Percentiles rank a stretch among this genome's conserved stretches.
These are phyloP conservation scores for Pantala flavescens DNA, from an alignment of 1,140 invertebrate genomes.

Conservation along the genomic window DNA sequence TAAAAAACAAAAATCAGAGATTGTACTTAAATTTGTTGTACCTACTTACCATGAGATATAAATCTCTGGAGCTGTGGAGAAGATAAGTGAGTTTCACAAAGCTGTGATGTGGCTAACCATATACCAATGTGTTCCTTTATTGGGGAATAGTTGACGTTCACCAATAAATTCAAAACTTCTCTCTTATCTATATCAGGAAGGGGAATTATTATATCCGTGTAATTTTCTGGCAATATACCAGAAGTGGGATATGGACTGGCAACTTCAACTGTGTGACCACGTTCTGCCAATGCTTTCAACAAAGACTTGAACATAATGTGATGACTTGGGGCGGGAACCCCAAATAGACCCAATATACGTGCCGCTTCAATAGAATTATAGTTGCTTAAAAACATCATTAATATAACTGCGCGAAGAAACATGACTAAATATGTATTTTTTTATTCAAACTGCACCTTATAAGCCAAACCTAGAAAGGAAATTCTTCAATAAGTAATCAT, in stretches of 20 bases:
- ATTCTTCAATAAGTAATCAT: too few relatives aligned
- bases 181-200: constrained; percentile 11
- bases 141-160: background rate
- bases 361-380: constrained; percentile 20
- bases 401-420: background rate
- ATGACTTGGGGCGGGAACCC: constrained; percentile 40
- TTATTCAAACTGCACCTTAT: too few relatives aligned
- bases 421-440: background rate
- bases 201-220: constrained; percentile 37
- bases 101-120: background rate
- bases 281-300: constrained; percentile 40
- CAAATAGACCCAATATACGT: constrained; percentile 30
- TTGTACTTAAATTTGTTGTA: too few relatives aligned
- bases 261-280: constrained; percentile 46
- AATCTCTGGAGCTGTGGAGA: background rate
- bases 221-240: constrained; percentile 38
- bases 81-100: background rate
- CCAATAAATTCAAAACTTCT: background rate
- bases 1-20: too few relatives aligned
- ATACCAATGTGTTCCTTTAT: background rate
- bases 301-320: constrained; percentile 42
- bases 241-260: constrained; percentile 38
- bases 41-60: background rate
- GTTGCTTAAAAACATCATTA: background rate
- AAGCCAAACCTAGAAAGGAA: too few relatives aligned